Evolutionary conservation across 2,888 invertebrate genomes (phyloP).

Genomic region (Nomada goodeniana): DNA sequence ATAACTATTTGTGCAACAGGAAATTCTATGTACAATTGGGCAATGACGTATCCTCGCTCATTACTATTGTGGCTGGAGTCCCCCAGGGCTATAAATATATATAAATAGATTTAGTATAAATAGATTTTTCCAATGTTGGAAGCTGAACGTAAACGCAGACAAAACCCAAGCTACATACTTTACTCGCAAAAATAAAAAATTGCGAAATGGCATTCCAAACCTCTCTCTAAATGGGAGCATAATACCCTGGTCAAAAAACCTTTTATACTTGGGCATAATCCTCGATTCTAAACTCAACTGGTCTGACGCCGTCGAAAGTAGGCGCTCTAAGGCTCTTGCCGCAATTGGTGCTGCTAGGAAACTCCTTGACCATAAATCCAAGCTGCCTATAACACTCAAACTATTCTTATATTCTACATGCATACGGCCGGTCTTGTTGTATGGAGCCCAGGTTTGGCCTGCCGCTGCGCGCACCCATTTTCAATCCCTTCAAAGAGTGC

Average conservation of each 20-base stretch:
- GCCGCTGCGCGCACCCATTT: no score
- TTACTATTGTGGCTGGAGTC: not conserved
- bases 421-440: not conserved
- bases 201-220: not conserved
- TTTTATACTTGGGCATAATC: not conserved
- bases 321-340: not conserved
- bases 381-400: not conserved
- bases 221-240: not conserved
- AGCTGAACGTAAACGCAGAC: not conserved
- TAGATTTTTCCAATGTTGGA: not conserved
- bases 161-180: not conserved
- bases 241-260: not conserved
- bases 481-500: no score
- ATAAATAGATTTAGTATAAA: not conserved
- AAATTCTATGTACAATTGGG: not conserved
- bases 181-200: not conserved
- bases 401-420: not conserved
- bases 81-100: not conserved
- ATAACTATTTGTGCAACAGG: not conserved
- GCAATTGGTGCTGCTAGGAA: not conserved
- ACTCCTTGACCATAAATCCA: not conserved
- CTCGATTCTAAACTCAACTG: not conserved
- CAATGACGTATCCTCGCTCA: not conserved
- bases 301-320: not conserved
- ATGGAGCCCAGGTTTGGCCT: no score